phyloP scores from a whole-genome alignment of 2,113 vertebrate genomes.

The Bos taurus region DNA sequence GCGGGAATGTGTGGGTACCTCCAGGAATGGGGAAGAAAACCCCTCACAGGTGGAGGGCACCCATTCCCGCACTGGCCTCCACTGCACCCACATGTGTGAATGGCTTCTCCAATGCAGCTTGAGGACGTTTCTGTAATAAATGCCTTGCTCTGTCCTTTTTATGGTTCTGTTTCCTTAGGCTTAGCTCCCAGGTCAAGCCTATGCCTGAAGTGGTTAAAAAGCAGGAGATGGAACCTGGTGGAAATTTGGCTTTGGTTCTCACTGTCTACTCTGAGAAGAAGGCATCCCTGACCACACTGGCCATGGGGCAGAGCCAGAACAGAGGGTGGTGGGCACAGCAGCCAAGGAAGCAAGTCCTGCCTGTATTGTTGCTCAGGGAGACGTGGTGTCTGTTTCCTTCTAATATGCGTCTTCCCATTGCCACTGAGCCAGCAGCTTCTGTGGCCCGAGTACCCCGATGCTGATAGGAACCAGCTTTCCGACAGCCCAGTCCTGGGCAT shows the following conservation, averaged over 20 bases:
- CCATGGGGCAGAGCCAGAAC: accelerated
- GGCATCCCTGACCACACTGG: accelerated
- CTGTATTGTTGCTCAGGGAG: neutral
- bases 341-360: accelerated
- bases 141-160: conserved; percentile 62
- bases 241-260: neutral
- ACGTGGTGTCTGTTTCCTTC: neutral
- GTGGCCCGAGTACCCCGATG: neutral
- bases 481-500: neutral
- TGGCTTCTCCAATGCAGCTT: conserved; percentile 3
- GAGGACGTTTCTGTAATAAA: conserved; percentile 75
- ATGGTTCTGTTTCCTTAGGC: neutral
- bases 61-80: neutral
- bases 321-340: neutral
- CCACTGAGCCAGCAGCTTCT: neutral
- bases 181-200: neutral
- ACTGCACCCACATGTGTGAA: neutral
- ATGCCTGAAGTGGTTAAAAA: neutral
- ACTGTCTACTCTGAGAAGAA: neutral
- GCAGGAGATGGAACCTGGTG: neutral
- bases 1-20: neutral
- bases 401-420: neutral
- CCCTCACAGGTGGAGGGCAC: neutral
- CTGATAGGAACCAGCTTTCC: neutral
- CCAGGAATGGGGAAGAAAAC: accelerated